phyloP scores from a whole-genome alignment of 2,888 invertebrate genomes.

The Lepas anatifera region DNA sequence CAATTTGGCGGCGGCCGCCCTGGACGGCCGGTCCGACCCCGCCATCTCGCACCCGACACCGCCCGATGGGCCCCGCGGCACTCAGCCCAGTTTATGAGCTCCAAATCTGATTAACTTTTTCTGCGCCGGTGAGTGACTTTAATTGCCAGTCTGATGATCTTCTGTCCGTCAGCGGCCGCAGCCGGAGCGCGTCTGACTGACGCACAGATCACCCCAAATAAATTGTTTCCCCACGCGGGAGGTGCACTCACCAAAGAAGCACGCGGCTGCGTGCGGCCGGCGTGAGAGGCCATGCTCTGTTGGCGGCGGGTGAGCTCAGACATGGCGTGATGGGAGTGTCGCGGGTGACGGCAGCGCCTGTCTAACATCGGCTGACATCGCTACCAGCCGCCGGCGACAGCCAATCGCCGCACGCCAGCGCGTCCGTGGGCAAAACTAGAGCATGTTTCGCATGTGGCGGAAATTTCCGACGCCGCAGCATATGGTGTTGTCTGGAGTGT shows the following conservation, averaged over 20 bases:
- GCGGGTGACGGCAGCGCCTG: too few species aligned
- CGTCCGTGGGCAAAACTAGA: too few species aligned
- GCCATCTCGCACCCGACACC: not conserved
- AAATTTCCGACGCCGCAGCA: too few species aligned
- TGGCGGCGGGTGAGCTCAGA: not conserved
- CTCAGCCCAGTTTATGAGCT: not conserved
- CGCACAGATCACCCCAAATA: not conserved
- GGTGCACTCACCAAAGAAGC: not conserved
- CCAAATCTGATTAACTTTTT: conserved; percentile 12
- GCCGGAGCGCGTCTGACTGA: not conserved
- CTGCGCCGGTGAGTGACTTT: conserved; percentile 11
- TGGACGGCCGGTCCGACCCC: not conserved
- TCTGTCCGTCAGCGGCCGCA: not conserved
- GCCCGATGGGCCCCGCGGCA: not conserved
- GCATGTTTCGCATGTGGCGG: too few species aligned
- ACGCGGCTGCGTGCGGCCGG: not conserved
- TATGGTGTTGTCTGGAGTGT: too few species aligned
- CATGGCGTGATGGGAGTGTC: not conserved
- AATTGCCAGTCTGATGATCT: conserved; percentile 6
- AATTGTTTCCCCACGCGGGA: not conserved
- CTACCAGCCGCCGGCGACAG: too few species aligned
- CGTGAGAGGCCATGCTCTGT: not conserved
- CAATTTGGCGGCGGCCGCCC: not conserved
- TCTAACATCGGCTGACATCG: too few species aligned
- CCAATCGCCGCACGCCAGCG: too few species aligned